Evolutionary conservation across 2,888 invertebrate genomes (phyloP).

Genomic region (Drepana falcataria): DNA sequence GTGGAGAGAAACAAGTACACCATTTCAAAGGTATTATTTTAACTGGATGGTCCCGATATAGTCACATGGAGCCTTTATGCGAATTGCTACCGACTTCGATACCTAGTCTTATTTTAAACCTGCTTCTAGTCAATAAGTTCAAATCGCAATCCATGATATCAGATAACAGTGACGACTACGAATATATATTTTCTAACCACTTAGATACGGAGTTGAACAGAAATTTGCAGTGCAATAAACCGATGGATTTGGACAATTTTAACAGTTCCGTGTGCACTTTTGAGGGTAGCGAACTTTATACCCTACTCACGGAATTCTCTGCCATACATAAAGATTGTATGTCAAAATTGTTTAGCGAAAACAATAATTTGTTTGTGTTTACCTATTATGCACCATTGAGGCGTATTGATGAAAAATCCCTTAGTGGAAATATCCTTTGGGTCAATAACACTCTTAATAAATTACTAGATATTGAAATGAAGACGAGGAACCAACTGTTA

Average conservation of each 20-base stretch:
- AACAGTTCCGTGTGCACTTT: constrained; percentile 29
- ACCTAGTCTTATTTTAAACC: constrained; percentile 80
- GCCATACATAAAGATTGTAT: constrained; percentile 14
- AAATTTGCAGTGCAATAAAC: constrained; percentile 23
- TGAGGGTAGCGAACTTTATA: constrained; percentile 27
- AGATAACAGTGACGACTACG: constrained; percentile 5
- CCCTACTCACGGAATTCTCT: constrained; percentile 16
- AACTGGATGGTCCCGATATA: constrained; percentile 86
- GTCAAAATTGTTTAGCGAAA: not conserved
- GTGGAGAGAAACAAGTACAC: constrained; percentile 30
- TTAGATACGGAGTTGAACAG: constrained; percentile 22
- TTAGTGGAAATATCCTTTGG: constrained; percentile 12
- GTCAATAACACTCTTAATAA: constrained; percentile 19
- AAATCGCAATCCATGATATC: constrained; percentile 23
- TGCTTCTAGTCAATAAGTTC: constrained; percentile 65
- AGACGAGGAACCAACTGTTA: constrained; percentile 17
- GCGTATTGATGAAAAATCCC: constrained; percentile 22
- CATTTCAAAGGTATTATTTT: constrained; percentile 82
- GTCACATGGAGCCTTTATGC: constrained; percentile 81
- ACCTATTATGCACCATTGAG: constrained; percentile 3
- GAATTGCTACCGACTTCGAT: constrained; percentile 81
- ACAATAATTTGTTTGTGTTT: not conserved
- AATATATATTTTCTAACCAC: constrained; percentile 21
- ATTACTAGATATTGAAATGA: constrained; percentile 18
- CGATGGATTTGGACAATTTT: constrained; percentile 13